Evolutionary conservation across 2,888 invertebrate genomes (phyloP).

Genomic region (Dromius quadrimaculatus): DNA sequence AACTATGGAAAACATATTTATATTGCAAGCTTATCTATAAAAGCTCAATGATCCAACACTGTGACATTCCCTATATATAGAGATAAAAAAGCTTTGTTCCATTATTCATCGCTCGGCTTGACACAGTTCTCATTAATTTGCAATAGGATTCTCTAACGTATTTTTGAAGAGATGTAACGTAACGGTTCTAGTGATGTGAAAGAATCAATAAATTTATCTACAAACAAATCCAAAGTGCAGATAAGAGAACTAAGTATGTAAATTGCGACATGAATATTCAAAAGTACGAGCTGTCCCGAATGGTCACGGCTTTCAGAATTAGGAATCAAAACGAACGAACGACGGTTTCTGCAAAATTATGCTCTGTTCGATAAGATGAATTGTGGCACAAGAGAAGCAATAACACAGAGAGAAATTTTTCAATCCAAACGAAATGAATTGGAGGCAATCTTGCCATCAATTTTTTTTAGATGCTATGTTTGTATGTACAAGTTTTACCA

Average conservation of each 20-base stretch:
- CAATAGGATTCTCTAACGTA: conserved; percentile 25
- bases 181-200: conserved; percentile 33
- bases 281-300: conserved; percentile 23
- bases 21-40: too few relatives aligned
- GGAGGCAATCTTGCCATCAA: too few relatives aligned
- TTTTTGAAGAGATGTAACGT: conserved; percentile 19
- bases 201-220: conserved; percentile 49
- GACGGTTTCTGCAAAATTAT: conserved; percentile 42
- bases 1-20: too few relatives aligned
- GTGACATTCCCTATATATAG: too few relatives aligned
- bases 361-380: conserved; percentile 41
- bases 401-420: neutral
- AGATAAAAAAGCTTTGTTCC: conserved; percentile 1
- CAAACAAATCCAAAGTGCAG: conserved; percentile 51
- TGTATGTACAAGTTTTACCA: too few relatives aligned
- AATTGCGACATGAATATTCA: conserved; percentile 48
- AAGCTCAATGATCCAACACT: too few relatives aligned
- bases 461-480: too few relatives aligned
- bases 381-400: neutral
- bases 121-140: conserved; percentile 26
- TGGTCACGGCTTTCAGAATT: conserved; percentile 42
- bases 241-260: conserved; percentile 49
- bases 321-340: conserved; percentile 37
- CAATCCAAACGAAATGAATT: too few relatives aligned
- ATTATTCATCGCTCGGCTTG: too few relatives aligned